phyloP scores from a whole-genome alignment of 2,113 vertebrate genomes.

The Micromys minutus region DNA sequence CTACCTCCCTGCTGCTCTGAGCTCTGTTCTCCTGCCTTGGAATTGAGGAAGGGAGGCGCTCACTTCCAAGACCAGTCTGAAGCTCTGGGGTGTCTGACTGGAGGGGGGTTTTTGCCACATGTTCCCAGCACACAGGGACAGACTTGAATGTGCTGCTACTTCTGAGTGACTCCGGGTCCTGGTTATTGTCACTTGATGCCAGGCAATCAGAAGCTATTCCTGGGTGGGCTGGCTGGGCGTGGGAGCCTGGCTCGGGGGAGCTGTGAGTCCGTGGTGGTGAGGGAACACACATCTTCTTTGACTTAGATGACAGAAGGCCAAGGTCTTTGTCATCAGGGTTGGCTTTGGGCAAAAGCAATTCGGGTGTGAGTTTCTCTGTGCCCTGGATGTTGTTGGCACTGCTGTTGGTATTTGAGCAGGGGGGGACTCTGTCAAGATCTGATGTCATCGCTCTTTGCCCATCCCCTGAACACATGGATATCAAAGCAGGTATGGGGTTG shows the following conservation, averaged over 20 bases:
- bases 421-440: slow-evolving; percentile 63
- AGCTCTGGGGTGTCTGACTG: slow-evolving; percentile 69
- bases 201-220: slow-evolving; percentile 61
- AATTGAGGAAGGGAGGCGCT: slow-evolving; percentile 67
- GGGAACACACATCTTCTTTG: slow-evolving; percentile 69
- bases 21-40: slow-evolving; percentile 78
- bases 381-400: slow-evolving; percentile 66
- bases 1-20: slow-evolving; percentile 75
- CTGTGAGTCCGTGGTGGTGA: slow-evolving; percentile 77
- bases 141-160: slow-evolving; percentile 51
- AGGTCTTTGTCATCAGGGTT: slow-evolving; percentile 74
- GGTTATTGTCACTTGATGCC: not conserved
- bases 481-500: slow-evolving; percentile 52
- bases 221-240: slow-evolving; percentile 65
- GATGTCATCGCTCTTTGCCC: slow-evolving; percentile 39
- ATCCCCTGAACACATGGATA: slow-evolving; percentile 12
- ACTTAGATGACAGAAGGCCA: slow-evolving; percentile 64
- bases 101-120: slow-evolving; percentile 49
- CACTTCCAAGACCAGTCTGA: slow-evolving; percentile 78
- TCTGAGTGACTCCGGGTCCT: slow-evolving; percentile 27
- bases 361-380: slow-evolving; percentile 25
- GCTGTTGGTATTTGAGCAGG: slow-evolving; percentile 57
- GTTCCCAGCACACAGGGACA: slow-evolving; percentile 35
- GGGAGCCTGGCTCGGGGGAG: slow-evolving; percentile 71
- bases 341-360: slow-evolving; percentile 72